Conservation (phyloP, 2,113 vertebrate species). For the Oophaga pumilio region DNA sequence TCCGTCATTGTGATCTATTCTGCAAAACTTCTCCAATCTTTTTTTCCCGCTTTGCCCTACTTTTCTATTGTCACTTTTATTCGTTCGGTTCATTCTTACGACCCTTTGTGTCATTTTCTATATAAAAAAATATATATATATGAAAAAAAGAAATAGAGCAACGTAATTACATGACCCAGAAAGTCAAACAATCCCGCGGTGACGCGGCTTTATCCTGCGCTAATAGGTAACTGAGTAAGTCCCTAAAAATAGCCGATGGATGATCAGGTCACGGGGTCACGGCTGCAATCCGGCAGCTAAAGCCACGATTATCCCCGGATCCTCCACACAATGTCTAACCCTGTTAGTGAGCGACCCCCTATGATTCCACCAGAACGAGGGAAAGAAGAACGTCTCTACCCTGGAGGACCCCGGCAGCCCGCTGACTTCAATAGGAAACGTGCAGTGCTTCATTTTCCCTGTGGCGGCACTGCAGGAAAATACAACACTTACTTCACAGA, state of each 20-base stretch:
- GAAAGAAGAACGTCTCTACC: background rate
- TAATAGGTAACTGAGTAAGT: conserved; percentile 10
- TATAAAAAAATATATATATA: background rate
- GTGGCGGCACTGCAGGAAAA: background rate
- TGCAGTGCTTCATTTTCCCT: background rate
- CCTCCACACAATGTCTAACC: background rate
- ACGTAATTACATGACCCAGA: background rate
- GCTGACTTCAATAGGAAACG: background rate
- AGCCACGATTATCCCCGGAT: background rate
- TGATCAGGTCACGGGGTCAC: fast-evolving
- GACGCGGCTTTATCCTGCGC: background rate
- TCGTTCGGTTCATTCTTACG: background rate
- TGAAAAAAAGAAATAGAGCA: background rate
- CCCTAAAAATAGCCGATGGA: background rate
- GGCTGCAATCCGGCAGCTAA: background rate
- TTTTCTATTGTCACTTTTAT: background rate
- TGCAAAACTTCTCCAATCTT: background rate
- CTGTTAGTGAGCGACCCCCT: background rate
- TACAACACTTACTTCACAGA: background rate
- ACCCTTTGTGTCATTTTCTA: background rate
- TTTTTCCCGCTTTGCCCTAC: background rate
- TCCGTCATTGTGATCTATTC: background rate
- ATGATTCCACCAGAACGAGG: background rate
- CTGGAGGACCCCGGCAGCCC: background rate
- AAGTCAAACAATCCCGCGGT: background rate